These are phyloP conservation scores for Diabrotica undecimpunctata DNA, from an alignment of 1,140 invertebrate genomes.

Conservation along the genomic window DNA sequence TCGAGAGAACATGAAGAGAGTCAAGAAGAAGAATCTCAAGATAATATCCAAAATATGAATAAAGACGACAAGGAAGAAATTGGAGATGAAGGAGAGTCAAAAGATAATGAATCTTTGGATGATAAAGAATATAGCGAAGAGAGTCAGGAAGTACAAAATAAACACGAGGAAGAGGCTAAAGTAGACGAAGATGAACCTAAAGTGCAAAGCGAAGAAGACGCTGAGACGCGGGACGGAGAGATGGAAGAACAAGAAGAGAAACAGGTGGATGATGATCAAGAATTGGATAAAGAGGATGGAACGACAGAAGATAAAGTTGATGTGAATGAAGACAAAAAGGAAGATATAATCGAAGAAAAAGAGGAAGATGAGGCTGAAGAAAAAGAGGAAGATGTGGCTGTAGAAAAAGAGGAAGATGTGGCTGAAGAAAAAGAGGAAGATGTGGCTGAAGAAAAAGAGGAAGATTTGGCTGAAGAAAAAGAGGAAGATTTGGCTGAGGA, in stretches of 20 bases:
- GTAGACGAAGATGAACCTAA: background rate
- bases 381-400: too few relatives aligned
- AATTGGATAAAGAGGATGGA: background rate
- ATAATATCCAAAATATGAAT: background rate
- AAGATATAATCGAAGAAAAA: slow-evolving; percentile 6
- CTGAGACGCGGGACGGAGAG: background rate
- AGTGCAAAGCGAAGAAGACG: background rate
- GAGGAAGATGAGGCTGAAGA: slow-evolving; percentile 5
- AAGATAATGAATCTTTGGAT: background rate
- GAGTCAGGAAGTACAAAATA: background rate
- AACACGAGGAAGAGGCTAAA: background rate
- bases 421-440: background rate
- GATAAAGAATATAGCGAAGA: background rate
- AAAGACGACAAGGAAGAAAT: slow-evolving; percentile 7
- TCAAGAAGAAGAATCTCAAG: background rate
- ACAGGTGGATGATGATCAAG: background rate
- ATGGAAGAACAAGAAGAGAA: slow-evolving; percentile 1
- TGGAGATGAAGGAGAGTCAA: background rate
- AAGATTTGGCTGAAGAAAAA: slow-evolving; percentile 1
- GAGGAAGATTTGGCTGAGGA: background rate
- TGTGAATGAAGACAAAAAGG: slow-evolving; percentile 2
- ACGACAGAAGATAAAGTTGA: slow-evolving; percentile 7
- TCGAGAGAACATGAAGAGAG: background rate
- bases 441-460: slow-evolving; percentile 7
- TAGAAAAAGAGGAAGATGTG: too few relatives aligned